Evolutionary conservation across 2,113 vertebrate species (phyloP).

Genomic region (Acinonyx jubatus): DNA sequence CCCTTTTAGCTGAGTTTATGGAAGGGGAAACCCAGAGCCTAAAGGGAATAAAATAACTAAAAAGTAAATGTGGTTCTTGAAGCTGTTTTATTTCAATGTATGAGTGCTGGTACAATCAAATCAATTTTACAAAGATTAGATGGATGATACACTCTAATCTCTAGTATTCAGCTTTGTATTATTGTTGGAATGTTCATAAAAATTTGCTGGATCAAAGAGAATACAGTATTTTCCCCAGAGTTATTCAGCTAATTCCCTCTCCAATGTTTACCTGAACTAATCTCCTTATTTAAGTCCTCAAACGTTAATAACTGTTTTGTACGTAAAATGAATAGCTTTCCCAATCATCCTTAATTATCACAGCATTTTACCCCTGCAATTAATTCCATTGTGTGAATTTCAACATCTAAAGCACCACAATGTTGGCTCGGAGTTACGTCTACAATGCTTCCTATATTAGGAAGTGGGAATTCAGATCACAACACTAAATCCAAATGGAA

Average conservation of each 20-base stretch:
- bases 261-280: neutral
- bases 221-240: neutral
- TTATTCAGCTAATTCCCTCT: neutral
- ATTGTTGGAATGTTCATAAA: slow-evolving; percentile 6
- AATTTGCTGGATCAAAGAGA: neutral
- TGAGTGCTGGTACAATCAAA: neutral
- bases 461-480: neutral
- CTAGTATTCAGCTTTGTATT: neutral
- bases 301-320: neutral
- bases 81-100: neutral
- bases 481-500: neutral
- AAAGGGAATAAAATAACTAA: neutral
- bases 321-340: neutral
- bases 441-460: neutral
- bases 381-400: neutral
- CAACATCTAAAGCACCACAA: neutral
- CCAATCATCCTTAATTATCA: neutral
- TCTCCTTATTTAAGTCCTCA: neutral
- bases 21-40: neutral
- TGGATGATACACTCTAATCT: neutral
- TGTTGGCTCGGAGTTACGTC: neutral
- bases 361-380: neutral
- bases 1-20: neutral
- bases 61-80: neutral
- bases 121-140: neutral